Percentiles rank a stretch among this genome's conserved stretches.
Conservation (phyloP, 2,113 vertebrate genomes). For the Indicator maculatus region DNA sequence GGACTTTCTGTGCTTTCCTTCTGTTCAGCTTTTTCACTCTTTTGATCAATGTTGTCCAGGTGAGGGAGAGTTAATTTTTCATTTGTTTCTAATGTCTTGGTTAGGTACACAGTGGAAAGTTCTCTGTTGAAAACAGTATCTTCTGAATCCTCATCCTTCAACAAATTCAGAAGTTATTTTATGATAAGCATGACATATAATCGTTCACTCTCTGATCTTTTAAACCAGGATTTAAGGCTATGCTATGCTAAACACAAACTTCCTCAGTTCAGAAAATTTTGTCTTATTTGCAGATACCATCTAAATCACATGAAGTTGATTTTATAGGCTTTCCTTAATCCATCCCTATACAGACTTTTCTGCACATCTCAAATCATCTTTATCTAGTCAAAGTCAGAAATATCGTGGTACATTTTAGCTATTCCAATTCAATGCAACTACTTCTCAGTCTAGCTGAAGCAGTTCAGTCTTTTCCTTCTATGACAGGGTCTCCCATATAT, state of each 20-base stretch:
- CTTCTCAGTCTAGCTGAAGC: not conserved
- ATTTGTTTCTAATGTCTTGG: slow-evolving; percentile 62
- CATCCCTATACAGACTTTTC: not conserved
- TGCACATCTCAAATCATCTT: not conserved
- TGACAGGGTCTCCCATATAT: not conserved
- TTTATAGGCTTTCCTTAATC: not conserved
- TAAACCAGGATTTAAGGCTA: not conserved
- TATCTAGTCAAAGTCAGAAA: not conserved
- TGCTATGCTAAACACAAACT: not conserved
- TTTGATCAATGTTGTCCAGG: slow-evolving; percentile 67
- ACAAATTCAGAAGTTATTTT: slow-evolving; percentile 13
- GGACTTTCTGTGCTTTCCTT: slow-evolving; percentile 72
- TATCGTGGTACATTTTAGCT: not conserved
- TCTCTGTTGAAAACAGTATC: slow-evolving; percentile 56
- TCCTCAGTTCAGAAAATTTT: not conserved
- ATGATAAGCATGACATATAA: not conserved
- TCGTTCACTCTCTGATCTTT: not conserved
- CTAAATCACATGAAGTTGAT: not conserved
- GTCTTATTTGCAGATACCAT: not conserved
- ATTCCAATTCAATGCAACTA: not conserved
- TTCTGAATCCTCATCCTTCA: slow-evolving; percentile 76
- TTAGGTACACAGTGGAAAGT: not conserved
- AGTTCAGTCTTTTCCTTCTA: not conserved
- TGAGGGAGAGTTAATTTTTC: slow-evolving; percentile 74
- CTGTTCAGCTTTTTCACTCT: slow-evolving; percentile 64